Evolutionary conservation across 2,113 vertebrate species (phyloP).

Genomic region (Martes martes): DNA sequence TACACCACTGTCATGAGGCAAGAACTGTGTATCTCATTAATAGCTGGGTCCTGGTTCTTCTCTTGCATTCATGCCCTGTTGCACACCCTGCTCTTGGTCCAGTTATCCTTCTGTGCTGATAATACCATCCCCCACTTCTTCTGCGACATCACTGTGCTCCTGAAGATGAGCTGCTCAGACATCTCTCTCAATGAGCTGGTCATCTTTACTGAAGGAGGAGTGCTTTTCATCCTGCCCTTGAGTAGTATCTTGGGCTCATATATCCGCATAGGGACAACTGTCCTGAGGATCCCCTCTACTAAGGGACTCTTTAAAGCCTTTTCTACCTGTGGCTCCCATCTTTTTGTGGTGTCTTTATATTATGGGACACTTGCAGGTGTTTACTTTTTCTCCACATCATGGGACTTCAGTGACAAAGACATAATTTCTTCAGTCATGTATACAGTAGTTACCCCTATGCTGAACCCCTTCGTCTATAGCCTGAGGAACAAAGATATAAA

Average conservation of each 20-base stretch:
- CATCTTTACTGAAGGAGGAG: constrained; percentile 11
- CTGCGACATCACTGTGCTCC: constrained; percentile 50
- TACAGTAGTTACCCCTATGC: constrained; percentile 38
- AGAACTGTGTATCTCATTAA: constrained; percentile 5
- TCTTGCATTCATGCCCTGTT: constrained; percentile 29
- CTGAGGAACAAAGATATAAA: constrained; percentile 65
- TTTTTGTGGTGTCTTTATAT: constrained; percentile 58
- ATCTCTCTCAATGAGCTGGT: constrained; percentile 37
- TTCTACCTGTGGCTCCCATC: constrained; percentile 69
- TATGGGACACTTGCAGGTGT: constrained; percentile 56
- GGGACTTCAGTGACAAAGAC: neutral
- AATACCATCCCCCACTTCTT: constrained; percentile 60
- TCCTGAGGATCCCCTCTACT: constrained; percentile 6
- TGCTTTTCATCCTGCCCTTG: neutral
- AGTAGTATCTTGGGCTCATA: constrained; percentile 45
- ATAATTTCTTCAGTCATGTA: constrained; percentile 60
- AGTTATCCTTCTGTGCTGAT: constrained; percentile 45
- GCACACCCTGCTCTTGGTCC: constrained; percentile 53
- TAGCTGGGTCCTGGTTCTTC: constrained; percentile 47
- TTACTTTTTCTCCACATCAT: constrained; percentile 59
- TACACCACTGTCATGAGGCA: constrained; percentile 50
- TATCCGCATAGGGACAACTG: neutral
- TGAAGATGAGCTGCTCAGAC: constrained; percentile 64
- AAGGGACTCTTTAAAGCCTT: constrained; percentile 56
- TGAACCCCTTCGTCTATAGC: constrained; percentile 72